A percentile compares a stretch with the other conserved stretches of the same genome.
These are phyloP conservation scores for Pantherophis alleghaniensis DNA, from an alignment of 2,797 vertebrate genomes.

Conservation along the genomic window DNA sequence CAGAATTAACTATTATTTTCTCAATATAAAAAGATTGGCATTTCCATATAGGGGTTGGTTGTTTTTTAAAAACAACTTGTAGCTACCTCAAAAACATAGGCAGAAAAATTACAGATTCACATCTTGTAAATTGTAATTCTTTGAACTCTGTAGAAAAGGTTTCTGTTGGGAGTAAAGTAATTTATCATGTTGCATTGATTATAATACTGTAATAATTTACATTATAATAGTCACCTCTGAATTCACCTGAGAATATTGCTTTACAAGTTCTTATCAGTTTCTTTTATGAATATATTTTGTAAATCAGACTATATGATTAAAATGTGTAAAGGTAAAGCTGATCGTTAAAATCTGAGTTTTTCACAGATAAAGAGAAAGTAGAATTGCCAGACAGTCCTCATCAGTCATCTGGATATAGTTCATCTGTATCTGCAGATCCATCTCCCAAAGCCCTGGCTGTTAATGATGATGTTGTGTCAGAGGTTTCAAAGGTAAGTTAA, in stretches of 20 bases:
- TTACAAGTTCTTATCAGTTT: conserved; percentile 42
- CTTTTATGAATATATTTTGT: conserved; percentile 48
- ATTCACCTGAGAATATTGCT: not conserved
- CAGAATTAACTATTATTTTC: not conserved
- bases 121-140: not conserved
- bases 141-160: not conserved
- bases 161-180: not conserved
- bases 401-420: conserved; percentile 60
- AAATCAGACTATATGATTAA: conserved; percentile 59
- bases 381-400: conserved; percentile 54
- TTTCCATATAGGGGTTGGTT: not conserved
- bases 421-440: conserved; percentile 56
- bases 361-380: conserved; percentile 61
- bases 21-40: not conserved
- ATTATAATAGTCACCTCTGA: not conserved
- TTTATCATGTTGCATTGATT: conserved; percentile 25
- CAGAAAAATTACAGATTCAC: not conserved
- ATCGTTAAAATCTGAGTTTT: conserved; percentile 58
- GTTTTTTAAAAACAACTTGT: not conserved
- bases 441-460: conserved; percentile 55
- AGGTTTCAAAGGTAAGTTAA: conserved; percentile 71
- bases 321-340: conserved; percentile 59
- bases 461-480: conserved; percentile 67
- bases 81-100: not conserved
- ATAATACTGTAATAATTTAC: conserved; percentile 21